Percentiles rank a stretch among this genome's conserved stretches.
phyloP scores from a whole-genome alignment of 2,888 invertebrate species.

The Idaea biselata region DNA sequence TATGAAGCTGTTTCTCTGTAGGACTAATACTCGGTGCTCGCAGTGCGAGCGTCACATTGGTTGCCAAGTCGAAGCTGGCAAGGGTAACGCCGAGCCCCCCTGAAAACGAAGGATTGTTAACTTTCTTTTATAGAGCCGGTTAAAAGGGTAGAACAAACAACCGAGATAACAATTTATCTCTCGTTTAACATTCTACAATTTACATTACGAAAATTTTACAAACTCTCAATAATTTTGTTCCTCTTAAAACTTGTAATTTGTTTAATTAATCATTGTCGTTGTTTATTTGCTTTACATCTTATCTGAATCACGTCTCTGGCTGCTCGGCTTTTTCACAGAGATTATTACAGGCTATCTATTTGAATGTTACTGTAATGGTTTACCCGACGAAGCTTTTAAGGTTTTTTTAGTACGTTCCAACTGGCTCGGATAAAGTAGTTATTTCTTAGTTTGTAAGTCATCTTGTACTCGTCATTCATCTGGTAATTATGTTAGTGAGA shows the following conservation, averaged over 20 bases:
- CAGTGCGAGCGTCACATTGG: too few species aligned
- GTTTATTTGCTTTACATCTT: neutral
- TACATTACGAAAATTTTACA: neutral
- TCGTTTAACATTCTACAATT: conserved; percentile 1
- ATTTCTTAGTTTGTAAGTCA: neutral
- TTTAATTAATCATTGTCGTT: conserved; percentile 1
- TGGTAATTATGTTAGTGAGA: too few species aligned
- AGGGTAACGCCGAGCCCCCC: neutral
- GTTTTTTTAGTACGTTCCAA: neutral
- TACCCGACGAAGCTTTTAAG: neutral
- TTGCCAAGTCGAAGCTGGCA: neutral
- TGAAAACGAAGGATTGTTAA: neutral
- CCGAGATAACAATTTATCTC: neutral
- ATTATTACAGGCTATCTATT: neutral
- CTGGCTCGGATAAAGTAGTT: neutral
- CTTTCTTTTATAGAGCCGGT: neutral
- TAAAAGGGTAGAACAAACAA: neutral
- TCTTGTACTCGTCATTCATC: neutral
- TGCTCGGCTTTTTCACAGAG: neutral
- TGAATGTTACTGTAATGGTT: neutral
- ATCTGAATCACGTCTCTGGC: neutral
- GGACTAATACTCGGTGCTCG: too few species aligned
- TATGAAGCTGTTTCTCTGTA: too few species aligned
- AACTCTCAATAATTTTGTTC: neutral
- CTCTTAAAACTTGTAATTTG: neutral